Evolutionary conservation across 37 sponge, comb jelly and placozoan species (phyloP).

Genomic region (Spongilla lacustris): DNA sequence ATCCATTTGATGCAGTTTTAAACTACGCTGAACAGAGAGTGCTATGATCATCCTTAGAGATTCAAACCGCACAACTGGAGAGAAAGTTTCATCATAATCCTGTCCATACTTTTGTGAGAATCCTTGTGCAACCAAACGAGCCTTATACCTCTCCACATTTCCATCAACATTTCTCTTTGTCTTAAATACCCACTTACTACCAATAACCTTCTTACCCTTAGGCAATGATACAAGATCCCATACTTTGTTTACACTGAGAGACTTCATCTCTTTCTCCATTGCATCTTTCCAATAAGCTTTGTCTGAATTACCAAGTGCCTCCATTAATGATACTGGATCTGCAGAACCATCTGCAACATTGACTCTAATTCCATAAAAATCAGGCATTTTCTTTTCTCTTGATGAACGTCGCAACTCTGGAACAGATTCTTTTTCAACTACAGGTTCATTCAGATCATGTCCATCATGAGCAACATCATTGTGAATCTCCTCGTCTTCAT

Average conservation of each 20-base stretch:
- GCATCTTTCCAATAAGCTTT: conserved; percentile 42
- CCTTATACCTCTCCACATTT: conserved; percentile 48
- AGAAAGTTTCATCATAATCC: conserved; percentile 68
- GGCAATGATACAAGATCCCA: conserved; percentile 30
- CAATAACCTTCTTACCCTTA: conserved; percentile 1
- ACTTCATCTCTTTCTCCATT: conserved; percentile 66
- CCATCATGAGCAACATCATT: not conserved
- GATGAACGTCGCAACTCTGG: not conserved
- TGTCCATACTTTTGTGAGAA: conserved; percentile 46
- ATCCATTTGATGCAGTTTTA: conserved; percentile 53
- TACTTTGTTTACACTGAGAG: conserved; percentile 47
- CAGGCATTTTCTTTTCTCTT: conserved; percentile 17
- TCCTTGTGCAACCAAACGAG: conserved; percentile 57
- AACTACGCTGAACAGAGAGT: conserved; percentile 19
- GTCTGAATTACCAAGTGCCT: conserved; percentile 40
- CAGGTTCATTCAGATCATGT: not conserved
- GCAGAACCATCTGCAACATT: not conserved
- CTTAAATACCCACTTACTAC: conserved; percentile 66
- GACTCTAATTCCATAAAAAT: conserved; percentile 27
- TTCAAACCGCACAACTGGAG: conserved; percentile 38
- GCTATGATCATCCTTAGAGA: conserved; percentile 37
- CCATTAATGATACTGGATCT: conserved; percentile 28
- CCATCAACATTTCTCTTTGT: conserved; percentile 34
- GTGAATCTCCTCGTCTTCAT: not conserved
- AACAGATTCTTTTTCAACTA: not conserved